Conservation (phyloP, 2,888 invertebrate genomes). For the Drepana falcataria region DNA sequence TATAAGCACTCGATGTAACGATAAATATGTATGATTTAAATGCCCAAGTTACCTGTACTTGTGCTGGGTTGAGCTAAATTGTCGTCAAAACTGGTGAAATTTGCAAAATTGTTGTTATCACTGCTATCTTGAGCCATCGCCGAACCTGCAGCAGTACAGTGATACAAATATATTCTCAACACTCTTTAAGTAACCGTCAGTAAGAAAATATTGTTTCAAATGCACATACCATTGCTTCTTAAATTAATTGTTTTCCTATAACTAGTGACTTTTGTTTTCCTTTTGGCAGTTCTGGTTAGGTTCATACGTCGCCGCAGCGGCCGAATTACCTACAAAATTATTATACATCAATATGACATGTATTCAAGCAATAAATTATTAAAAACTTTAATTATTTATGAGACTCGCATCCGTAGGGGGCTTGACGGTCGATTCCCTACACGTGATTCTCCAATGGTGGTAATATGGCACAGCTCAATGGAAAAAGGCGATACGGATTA, state of each 20-base stretch:
- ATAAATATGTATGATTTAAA: not conserved
- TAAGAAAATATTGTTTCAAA: conserved; percentile 1
- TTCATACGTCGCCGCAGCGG: conserved; percentile 63
- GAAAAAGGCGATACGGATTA: no score
- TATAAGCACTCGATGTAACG: no score
- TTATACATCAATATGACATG: not conserved
- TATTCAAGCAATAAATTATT: no score
- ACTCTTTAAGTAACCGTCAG: conserved; percentile 7
- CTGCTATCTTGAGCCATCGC: conserved; percentile 49
- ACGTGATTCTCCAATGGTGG: no score
- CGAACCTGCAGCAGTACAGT: conserved; percentile 32
- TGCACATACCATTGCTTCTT: conserved; percentile 52
- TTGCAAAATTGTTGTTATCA: conserved; percentile 49
- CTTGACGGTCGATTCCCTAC: no score
- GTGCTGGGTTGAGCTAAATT: conserved; percentile 82
- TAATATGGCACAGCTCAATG: no score
- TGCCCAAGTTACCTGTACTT: conserved; percentile 75
- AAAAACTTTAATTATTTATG: no score
- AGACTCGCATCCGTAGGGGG: no score
- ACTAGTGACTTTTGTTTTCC: conserved; percentile 63
- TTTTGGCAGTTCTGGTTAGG: conserved; percentile 57
- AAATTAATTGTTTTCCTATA: conserved; percentile 60
- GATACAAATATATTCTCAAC: not conserved
- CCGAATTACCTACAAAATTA: conserved; percentile 51
- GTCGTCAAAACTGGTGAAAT: conserved; percentile 53